Percentiles rank a stretch among this genome's conserved stretches.
Evolutionary conservation across 2,797 vertebrate species (phyloP).

Genomic region (Philypnodon macrostomus): DNA sequence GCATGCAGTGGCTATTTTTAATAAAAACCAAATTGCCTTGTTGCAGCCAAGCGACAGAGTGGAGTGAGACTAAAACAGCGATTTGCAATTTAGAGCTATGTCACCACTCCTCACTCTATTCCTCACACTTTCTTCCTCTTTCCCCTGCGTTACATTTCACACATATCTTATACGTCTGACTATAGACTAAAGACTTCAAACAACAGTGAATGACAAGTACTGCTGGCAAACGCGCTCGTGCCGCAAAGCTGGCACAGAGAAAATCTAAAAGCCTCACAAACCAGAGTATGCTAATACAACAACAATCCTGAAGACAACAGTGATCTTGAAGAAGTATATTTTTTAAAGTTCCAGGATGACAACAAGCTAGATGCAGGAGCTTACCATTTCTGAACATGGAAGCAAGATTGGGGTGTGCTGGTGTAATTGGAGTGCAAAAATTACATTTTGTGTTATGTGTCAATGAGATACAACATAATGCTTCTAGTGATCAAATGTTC

Average conservation of each 20-base stretch:
- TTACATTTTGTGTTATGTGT: slow-evolving; percentile 22
- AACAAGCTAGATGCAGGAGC: slow-evolving; percentile 39
- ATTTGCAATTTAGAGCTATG: slow-evolving; percentile 79
- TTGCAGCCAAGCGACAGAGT: slow-evolving; percentile 63
- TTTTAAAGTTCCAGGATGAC: slow-evolving; percentile 44
- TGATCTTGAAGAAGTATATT: slow-evolving; percentile 37
- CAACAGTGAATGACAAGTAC: slow-evolving; percentile 59
- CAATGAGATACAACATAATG: slow-evolving; percentile 35
- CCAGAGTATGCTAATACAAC: slow-evolving; percentile 47
- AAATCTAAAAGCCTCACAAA: slow-evolving; percentile 44
- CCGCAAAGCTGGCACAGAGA: slow-evolving; percentile 44
- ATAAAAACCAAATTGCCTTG: slow-evolving; percentile 65
- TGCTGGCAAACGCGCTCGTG: slow-evolving; percentile 54
- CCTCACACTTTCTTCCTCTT: slow-evolving; percentile 61
- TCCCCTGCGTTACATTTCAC: slow-evolving; percentile 49
- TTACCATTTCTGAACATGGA: slow-evolving; percentile 41
- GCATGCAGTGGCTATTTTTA: slow-evolving; percentile 75
- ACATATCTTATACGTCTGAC: slow-evolving; percentile 43
- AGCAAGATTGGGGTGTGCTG: slow-evolving; percentile 46
- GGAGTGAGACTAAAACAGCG: slow-evolving; percentile 74
- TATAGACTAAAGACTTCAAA: slow-evolving; percentile 60
- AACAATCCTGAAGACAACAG: slow-evolving; percentile 51
- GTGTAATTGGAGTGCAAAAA: slow-evolving; percentile 37
- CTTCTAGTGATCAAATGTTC: slow-evolving; percentile 50
- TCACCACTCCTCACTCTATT: slow-evolving; percentile 70